A percentile compares a stretch with the other conserved stretches of the same genome.
Conservation (phyloP, 1,140 invertebrate species). For the Drosophila tropicalis region DNA sequence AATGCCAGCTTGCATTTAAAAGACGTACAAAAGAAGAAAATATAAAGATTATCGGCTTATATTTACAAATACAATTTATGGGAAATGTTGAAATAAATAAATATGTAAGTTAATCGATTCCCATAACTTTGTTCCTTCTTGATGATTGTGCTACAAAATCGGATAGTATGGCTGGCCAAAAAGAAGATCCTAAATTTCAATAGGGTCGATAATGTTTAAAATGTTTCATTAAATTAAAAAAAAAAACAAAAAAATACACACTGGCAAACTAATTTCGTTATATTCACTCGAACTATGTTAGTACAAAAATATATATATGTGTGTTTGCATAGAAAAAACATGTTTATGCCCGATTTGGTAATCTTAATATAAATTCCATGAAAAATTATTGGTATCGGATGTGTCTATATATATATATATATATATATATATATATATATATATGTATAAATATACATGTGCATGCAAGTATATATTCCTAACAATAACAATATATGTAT, state of each 20-base stretch:
- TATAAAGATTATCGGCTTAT: background rate
- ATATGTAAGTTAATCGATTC: background rate
- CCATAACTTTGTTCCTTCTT: too few relatives aligned
- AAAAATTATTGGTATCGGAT: background rate
- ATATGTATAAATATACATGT: background rate
- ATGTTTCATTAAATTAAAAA: background rate
- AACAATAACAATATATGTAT: slow-evolving; percentile 5
- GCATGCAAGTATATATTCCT: slow-evolving; percentile 3
- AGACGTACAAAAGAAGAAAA: background rate
- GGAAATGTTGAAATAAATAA: slow-evolving; percentile 5
- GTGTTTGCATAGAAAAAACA: background rate
- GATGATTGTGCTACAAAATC: background rate
- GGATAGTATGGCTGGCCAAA: background rate
- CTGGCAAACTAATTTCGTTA: background rate
- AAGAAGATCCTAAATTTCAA: background rate
- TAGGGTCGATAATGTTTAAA: slow-evolving; percentile 4
- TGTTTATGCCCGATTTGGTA: background rate
- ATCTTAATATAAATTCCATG: slow-evolving; percentile 12
- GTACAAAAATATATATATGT: slow-evolving; percentile 1
- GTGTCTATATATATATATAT: background rate
- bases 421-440: background rate
- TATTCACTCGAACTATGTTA: background rate
- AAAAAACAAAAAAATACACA: background rate
- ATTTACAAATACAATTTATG: background rate
- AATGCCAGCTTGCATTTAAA: background rate